Base-by-base conservation (phyloP, 1,140 invertebrate genomes). In the Hyles euphorbiae region DNA sequence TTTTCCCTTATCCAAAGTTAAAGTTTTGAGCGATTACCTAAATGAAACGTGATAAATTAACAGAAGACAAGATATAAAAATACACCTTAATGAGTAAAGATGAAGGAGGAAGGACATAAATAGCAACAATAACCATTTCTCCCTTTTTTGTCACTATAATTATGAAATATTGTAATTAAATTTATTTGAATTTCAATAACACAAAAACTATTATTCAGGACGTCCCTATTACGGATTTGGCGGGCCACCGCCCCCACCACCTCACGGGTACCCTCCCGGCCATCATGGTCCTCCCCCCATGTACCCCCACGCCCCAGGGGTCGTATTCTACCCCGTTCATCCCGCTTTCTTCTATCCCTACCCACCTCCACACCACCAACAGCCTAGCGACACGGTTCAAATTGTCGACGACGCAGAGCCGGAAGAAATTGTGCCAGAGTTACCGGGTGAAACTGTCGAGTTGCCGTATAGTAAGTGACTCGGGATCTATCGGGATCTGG, bases 391-490 rank as follows among this genome's bases (percentile, higher is more conserved):
- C 22, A 22, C 53, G 50, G 63, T 56, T 47, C 45, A 72, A 60
- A 68, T 83, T 40, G 77, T 78, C 36, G 72, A 77, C 5, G 58
- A 67, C 33, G 56, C 68, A 44, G 70, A 67, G 43, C 72, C 69
- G 48, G 63, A 65, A 45, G 78, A 82, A 32, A 67, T 65, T 9
- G 72, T 69, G 49, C 77, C 84, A 10, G 70, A 81, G 73, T 68
- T 88, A 59, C 81, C 85, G 34, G 85, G 85, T 57, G 85, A 88
- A 57, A 83, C 78, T 45, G 85, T 88, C 71, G 83, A 86, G 65
- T 74, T 88, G 56, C 85, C 85, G 52, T 88, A 78, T 76, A 83
- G 85, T 88, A 85, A 88, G 85, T 22, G 22, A 22, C 22, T 88
- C 68, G 67, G 61, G 49, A 48, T 8, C 32, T 11, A 11, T 44